phyloP scores from a whole-genome alignment of 2,797 vertebrate species.

The Periophthalmus magnuspinnatus region DNA sequence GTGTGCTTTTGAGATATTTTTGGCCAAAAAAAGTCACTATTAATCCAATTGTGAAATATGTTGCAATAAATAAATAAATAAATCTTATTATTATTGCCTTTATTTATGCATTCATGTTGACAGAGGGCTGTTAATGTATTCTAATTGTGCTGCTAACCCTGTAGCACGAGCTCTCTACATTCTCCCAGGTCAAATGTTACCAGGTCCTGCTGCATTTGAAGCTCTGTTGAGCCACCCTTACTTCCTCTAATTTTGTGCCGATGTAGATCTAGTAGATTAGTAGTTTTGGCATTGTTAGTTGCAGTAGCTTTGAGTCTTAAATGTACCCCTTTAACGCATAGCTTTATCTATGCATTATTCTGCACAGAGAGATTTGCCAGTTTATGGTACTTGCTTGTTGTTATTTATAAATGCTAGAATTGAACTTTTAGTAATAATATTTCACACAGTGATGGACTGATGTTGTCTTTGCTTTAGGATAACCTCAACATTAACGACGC shows the following conservation, averaged over 20 bases:
- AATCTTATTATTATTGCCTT: conserved; percentile 12
- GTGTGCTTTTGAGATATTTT: not conserved
- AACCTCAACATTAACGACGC: conserved; percentile 94
- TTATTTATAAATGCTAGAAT: not conserved
- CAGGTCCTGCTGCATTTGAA: conserved; percentile 19
- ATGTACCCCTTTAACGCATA: no score
- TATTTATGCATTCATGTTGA: conserved; percentile 39
- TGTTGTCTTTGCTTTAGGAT: conserved; percentile 75
- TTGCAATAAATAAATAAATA: not conserved
- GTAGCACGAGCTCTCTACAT: conserved; percentile 54
- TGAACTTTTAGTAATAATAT: not conserved
- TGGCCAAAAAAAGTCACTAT: not conserved
- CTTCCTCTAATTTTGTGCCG: not conserved
- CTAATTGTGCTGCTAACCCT: conserved; percentile 12
- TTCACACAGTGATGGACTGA: not conserved
- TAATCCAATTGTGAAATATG: not conserved
- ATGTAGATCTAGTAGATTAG: not conserved
- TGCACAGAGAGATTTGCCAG: not conserved
- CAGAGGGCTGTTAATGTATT: conserved; percentile 29
- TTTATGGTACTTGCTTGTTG: not conserved
- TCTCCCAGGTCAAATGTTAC: conserved; percentile 62
- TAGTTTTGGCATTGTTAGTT: no score
- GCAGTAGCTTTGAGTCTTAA: no score
- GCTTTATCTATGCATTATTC: no score
- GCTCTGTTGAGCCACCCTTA: not conserved